Evolutionary conservation across 2,888 invertebrate species (phyloP), one percentile per base, ranked within the genome.

Genomic region (Amphimallon solstitiale): DNA sequence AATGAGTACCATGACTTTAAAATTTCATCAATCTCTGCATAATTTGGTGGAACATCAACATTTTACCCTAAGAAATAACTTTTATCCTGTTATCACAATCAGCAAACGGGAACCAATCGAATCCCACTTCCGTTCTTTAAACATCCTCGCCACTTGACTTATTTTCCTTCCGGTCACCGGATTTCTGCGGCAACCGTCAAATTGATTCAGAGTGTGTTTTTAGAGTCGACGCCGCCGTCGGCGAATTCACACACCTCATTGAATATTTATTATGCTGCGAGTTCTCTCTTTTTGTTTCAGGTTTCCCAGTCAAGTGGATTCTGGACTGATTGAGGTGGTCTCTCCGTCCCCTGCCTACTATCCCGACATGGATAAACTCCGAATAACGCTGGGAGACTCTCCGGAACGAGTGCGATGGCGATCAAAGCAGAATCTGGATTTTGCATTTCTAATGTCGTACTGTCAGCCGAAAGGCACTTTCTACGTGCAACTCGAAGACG

Each of bases 381-480:
- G 90, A 3, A 86, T 89, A 29, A 95, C 94, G 0, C 84, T 97
- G 2, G 95, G 95, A 0, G 97, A 97, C 82, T 88, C 94, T 0
- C 85, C 87, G 68, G 94, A 95, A 77, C 86, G 97, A 0, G 92
- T 93, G 0, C 88, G 89, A 61, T 98, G 97, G 97, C 85, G 97
- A 60, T 94, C 96, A 2, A 98, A 98, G 77, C 97, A 98, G 80
- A 97, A 97, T 80, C 84, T 97, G 64, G 97, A 98, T 80, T 95
- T 92, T 77, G 91, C 95, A 0, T 98, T 92, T 81, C 85, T 98
- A 10, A 98, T 98, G 97, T 91, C 96, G 65, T 97, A 97, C 78
- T 93, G 94, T 0, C 92, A 94, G 76, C 88, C 92, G 0, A 92
- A 92, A 79, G 97, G 93, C 65, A 91, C 90, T 0, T 97, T 93